These are phyloP conservation scores for Poeciliopsis presidionis DNA, from an alignment of 2,797 vertebrate species.

Conservation along the genomic window DNA sequence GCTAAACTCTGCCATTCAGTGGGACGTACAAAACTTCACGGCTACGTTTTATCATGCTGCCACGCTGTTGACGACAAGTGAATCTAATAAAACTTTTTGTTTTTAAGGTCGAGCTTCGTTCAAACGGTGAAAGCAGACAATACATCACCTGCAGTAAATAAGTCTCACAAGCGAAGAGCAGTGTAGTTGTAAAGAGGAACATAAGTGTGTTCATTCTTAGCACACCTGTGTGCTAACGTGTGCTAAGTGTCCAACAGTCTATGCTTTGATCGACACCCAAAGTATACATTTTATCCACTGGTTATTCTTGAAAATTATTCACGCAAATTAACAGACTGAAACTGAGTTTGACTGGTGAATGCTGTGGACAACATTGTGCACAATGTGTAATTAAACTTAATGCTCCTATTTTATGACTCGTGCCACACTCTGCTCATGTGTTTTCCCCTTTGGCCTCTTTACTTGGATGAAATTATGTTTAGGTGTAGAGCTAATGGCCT, in stretches of 20 bases:
- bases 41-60: neutral
- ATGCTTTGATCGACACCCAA: too few relatives aligned
- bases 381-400: neutral
- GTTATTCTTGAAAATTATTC: neutral
- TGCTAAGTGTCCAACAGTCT: too few relatives aligned
- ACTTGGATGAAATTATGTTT: neutral
- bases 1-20: neutral
- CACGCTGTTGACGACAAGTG: neutral
- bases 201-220: neutral
- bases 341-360: neutral
- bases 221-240: too few relatives aligned
- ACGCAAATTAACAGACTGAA: neutral
- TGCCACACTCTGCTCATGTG: neutral
- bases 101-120: neutral
- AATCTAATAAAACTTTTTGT: neutral
- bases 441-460: neutral
- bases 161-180: neutral
- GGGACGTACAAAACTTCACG: neutral
- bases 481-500: neutral
- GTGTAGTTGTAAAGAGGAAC: neutral
- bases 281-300: too few relatives aligned
- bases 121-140: neutral
- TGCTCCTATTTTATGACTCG: neutral
- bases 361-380: neutral
- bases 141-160: neutral